phyloP scores from a whole-genome alignment of 2,888 invertebrate species.

The Andrena marginata region DNA sequence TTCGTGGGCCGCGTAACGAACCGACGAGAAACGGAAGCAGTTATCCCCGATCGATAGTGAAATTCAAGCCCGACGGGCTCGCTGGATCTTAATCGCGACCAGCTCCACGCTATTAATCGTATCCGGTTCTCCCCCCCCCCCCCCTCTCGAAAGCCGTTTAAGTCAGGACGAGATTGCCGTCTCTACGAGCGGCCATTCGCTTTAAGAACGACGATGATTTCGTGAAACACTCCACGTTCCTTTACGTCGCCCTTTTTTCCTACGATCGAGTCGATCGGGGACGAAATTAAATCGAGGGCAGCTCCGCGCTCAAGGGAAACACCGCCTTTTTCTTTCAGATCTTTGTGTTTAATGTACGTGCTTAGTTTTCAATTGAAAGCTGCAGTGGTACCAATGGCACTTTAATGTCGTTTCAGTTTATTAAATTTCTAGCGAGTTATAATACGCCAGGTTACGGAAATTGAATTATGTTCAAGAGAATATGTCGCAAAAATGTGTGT shows the following conservation, averaged over 20 bases:
- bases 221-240: constrained; percentile 31
- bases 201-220: constrained; percentile 54
- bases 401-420: too few species aligned
- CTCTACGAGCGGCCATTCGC: constrained; percentile 41
- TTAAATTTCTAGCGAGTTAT: too few species aligned
- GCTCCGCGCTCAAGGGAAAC: too few species aligned
- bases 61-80: constrained; percentile 57
- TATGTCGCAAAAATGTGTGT: too few species aligned
- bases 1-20: neutral
- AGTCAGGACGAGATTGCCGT: constrained; percentile 46
- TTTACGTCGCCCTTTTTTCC: constrained; percentile 6
- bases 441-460: too few species aligned
- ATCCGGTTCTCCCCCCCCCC: constrained; percentile 45
- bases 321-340: too few species aligned
- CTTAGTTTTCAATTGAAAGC: too few species aligned
- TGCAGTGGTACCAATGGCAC: too few species aligned
- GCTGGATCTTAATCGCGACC: constrained; percentile 62
- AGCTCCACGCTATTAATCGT: constrained; percentile 60
- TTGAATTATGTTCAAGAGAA: too few species aligned
- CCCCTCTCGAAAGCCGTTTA: constrained; percentile 47
- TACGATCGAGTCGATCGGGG: neutral
- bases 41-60: constrained; percentile 63
- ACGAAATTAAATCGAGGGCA: too few species aligned
- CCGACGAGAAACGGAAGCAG: constrained; percentile 36
- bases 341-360: too few species aligned